Evolutionary conservation across 2,113 vertebrate species (phyloP).

Genomic region (Etheostoma spectabile): DNA sequence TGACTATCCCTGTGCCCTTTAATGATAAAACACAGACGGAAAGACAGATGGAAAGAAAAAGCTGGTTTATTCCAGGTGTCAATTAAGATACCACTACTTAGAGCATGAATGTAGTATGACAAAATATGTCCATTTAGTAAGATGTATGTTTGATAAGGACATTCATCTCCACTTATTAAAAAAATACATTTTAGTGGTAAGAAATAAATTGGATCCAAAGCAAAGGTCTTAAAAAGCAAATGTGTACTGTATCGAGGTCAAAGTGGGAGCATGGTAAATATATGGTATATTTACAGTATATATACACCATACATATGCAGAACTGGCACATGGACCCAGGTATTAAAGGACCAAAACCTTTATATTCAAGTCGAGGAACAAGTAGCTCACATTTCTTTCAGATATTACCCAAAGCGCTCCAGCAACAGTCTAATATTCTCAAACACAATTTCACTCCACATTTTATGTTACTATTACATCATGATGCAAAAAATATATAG

Average conservation of each 20-base stretch:
- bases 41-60: slow-evolving; percentile 29
- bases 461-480: not conserved
- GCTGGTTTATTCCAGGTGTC: slow-evolving; percentile 30
- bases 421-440: not conserved
- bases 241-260: not conserved
- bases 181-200: not conserved
- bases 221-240: not conserved
- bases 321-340: not conserved
- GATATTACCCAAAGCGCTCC: not conserved
- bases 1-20: slow-evolving; percentile 30
- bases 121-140: not conserved
- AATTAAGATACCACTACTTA: slow-evolving; percentile 32
- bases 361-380: not conserved
- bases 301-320: not conserved
- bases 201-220: not conserved
- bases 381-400: not conserved
- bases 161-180: not conserved
- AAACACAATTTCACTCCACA: not conserved
- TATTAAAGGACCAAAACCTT: not conserved
- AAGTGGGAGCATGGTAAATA: not conserved
- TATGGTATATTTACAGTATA: too few species aligned
- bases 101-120: not conserved
- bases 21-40: slow-evolving; percentile 28
- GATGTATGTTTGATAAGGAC: not conserved
- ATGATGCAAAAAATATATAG: not conserved